Conservation (phyloP, 2,888 invertebrate genomes). For the Parapristionchus giblindavisi region DNA sequence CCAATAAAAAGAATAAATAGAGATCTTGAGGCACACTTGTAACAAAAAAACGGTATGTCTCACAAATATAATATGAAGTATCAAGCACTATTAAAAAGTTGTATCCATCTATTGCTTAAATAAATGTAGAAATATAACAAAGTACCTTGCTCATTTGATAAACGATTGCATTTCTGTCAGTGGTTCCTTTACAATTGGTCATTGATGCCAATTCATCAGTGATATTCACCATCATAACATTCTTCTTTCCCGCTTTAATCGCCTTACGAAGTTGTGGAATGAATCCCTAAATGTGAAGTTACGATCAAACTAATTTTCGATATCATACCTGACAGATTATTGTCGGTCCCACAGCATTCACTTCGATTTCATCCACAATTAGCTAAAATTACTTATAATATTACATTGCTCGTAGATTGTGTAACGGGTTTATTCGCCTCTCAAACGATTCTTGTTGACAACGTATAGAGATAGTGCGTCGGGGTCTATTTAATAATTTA, state of each 20-base stretch:
- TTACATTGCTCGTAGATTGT: background rate
- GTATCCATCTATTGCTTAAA: too few relatives aligned
- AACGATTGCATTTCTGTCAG: conserved; percentile 10
- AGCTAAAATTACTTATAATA: background rate
- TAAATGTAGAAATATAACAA: too few relatives aligned
- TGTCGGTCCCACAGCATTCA: conserved; percentile 26
- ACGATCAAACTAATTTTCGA: background rate
- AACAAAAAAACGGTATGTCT: too few relatives aligned
- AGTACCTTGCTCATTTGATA: conserved; percentile 36
- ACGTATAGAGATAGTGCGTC: too few relatives aligned
- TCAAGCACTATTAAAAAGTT: too few relatives aligned
- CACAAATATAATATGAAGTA: too few relatives aligned
- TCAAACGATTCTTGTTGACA: too few relatives aligned
- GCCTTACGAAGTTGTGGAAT: conserved; percentile 33
- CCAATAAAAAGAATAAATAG: background rate
- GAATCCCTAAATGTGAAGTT: conserved; percentile 2
- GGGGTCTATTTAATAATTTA: background rate
- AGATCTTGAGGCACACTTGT: background rate
- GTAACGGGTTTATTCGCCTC: too few relatives aligned
- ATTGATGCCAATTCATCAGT: conserved; percentile 27
- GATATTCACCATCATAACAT: conserved; percentile 33
- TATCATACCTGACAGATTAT: conserved; percentile 14
- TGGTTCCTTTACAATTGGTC: conserved; percentile 12
- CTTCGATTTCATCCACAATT: conserved; percentile 28
- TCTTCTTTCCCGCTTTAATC: conserved; percentile 1